Evolutionary conservation across 2,797 vertebrate species (phyloP).

Genomic region (Crocidura indochinensis): DNA sequence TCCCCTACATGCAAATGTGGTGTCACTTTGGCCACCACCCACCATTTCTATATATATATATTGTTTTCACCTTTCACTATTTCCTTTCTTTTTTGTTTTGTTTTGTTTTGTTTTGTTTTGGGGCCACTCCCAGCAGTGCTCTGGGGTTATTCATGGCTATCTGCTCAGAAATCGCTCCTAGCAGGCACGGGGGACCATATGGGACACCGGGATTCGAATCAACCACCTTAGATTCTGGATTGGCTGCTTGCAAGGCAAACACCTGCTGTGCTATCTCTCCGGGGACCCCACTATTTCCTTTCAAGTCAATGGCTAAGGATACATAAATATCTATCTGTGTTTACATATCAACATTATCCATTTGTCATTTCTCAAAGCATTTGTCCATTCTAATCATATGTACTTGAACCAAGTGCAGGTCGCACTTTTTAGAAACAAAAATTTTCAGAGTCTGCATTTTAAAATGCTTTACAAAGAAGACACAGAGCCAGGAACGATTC

Average conservation of each 20-base stretch:
- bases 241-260: too few species aligned
- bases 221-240: too few species aligned
- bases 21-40: background rate
- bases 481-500: background rate
- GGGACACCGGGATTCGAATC: too few species aligned
- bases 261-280: too few species aligned
- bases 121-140: too few species aligned
- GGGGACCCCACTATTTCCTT: too few species aligned
- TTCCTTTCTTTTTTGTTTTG: too few species aligned
- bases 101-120: too few species aligned
- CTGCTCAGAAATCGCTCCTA: too few species aligned
- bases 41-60: background rate
- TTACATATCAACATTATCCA: slow-evolving; percentile 17
- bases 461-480: slow-evolving; percentile 12
- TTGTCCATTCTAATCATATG: slow-evolving; percentile 1
- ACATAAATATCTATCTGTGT: background rate
- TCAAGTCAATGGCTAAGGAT: background rate
- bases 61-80: slow-evolving; percentile 27
- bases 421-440: background rate
- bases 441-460: slow-evolving; percentile 11
- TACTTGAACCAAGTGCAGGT: background rate
- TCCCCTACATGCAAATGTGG: background rate
- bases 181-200: too few species aligned
- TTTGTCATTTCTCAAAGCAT: slow-evolving; percentile 13
- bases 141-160: too few species aligned